These are phyloP conservation scores for Chymomyza costata DNA, from an alignment of 1,140 invertebrate genomes.

Conservation along the genomic window DNA sequence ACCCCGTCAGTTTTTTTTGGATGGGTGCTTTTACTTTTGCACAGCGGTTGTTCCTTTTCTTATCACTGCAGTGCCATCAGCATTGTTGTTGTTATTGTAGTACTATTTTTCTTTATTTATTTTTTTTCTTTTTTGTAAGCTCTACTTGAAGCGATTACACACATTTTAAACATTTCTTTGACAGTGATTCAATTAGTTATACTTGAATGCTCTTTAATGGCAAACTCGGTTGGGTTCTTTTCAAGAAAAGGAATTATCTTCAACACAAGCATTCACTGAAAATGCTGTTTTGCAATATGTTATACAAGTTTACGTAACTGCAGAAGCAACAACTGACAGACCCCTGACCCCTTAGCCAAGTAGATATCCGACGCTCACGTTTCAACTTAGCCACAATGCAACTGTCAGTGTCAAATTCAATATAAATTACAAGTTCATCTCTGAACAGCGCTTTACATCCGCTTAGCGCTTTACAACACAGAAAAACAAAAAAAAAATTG, in stretches of 20 bases:
- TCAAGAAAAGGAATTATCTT: too few species aligned
- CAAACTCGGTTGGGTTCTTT: neutral
- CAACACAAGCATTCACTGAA: too few species aligned
- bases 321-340: slow-evolving; percentile 20
- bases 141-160: slow-evolving; percentile 50
- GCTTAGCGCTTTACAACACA: slow-evolving; percentile 32
- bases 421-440: slow-evolving; percentile 71
- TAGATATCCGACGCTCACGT: too few species aligned
- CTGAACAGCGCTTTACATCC: slow-evolving; percentile 64
- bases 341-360: too few species aligned
- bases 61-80: slow-evolving; percentile 52
- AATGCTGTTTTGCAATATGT: too few species aligned
- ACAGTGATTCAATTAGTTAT: slow-evolving; percentile 64
- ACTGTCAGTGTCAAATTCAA: slow-evolving; percentile 66
- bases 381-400: slow-evolving; percentile 14
- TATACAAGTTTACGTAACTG: slow-evolving; percentile 10
- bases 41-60: slow-evolving; percentile 24
- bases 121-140: neutral
- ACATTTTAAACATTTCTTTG: slow-evolving; percentile 49
- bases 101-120: slow-evolving; percentile 6
- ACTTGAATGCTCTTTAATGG: slow-evolving; percentile 43
- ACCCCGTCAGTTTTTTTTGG: too few species aligned
- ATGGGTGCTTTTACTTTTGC: too few species aligned
- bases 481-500: neutral
- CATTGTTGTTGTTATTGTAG: neutral